phyloP scores from a whole-genome alignment of 1,140 invertebrate genomes.

The Bombus affinis region DNA sequence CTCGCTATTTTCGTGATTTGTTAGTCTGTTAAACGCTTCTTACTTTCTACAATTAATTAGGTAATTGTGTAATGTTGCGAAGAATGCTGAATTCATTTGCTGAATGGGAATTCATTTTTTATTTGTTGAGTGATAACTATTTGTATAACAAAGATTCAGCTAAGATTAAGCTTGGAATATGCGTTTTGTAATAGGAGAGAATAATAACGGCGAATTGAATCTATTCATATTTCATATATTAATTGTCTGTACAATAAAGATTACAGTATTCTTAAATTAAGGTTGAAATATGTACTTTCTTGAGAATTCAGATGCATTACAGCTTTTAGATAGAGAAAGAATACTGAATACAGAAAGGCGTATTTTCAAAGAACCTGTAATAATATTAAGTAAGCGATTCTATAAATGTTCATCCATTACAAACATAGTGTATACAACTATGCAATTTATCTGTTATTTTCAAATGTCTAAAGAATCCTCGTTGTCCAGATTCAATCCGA shows the following conservation, averaged over 20 bases:
- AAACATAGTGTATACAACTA: too few relatives aligned
- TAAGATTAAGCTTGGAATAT: background rate
- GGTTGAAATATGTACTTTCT: background rate
- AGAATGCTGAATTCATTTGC: too few relatives aligned
- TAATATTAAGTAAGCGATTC: background rate
- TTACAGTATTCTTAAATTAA: background rate
- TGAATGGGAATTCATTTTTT: background rate
- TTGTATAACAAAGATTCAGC: background rate
- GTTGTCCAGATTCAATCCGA: too few relatives aligned
- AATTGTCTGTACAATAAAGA: background rate
- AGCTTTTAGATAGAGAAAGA: background rate
- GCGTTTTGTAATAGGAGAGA: background rate
- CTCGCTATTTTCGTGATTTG: accelerated
- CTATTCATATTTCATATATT: background rate
- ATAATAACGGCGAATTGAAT: background rate
- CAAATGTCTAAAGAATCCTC: background rate
- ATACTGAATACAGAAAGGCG: background rate
- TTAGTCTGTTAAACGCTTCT: background rate
- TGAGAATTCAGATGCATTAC: background rate
- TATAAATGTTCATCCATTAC: background rate
- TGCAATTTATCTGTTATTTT: too few relatives aligned
- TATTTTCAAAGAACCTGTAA: background rate
- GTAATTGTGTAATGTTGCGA: background rate
- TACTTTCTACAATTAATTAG: background rate
- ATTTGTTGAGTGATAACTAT: background rate